phyloP scores from a whole-genome alignment of 2,797 vertebrate genomes.

The Xyrichtys novacula region DNA sequence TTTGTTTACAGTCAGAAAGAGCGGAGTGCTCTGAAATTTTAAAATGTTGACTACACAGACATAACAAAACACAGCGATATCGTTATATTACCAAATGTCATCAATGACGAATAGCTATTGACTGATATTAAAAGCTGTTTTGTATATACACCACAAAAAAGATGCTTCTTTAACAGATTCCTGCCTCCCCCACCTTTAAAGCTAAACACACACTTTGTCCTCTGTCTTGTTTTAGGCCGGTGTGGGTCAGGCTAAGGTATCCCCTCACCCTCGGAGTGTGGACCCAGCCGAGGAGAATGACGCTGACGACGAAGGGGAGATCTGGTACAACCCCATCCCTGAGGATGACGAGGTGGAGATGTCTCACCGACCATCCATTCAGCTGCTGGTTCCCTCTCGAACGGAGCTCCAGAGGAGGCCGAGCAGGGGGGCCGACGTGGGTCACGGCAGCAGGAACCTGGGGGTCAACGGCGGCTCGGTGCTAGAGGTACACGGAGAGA shows the following conservation, averaged over 20 bases:
- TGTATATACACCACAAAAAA: too few relatives aligned
- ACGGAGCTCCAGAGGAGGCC: conserved; percentile 57
- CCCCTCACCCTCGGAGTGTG: conserved; percentile 46
- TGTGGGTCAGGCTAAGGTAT: conserved; percentile 41
- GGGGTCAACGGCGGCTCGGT: conserved; percentile 9
- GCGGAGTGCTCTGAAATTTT: too few relatives aligned
- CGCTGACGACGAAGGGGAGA: conserved; percentile 96
- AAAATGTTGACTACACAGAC: too few relatives aligned
- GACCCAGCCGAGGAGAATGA: conserved; percentile 92
- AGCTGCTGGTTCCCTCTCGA: conserved; percentile 51
- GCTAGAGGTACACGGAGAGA: conserved; percentile 60
- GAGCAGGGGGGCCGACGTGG: conserved; percentile 58
- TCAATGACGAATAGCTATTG: too few relatives aligned
- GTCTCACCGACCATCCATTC: conserved; percentile 37
- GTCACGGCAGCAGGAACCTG: conserved; percentile 13
- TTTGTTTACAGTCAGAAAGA: too few relatives aligned
- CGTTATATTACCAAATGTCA: too few relatives aligned
- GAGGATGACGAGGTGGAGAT: conserved; percentile 89
- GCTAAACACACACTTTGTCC: background rate
- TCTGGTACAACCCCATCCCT: conserved; percentile 99
- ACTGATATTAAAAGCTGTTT: too few relatives aligned
- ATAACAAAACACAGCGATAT: too few relatives aligned
- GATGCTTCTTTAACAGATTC: too few relatives aligned
- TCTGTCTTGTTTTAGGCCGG: conserved; percentile 39
- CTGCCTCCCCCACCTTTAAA: too few relatives aligned